Conservation (phyloP, 2,113 vertebrate genomes). For the Meriones unguiculatus region DNA sequence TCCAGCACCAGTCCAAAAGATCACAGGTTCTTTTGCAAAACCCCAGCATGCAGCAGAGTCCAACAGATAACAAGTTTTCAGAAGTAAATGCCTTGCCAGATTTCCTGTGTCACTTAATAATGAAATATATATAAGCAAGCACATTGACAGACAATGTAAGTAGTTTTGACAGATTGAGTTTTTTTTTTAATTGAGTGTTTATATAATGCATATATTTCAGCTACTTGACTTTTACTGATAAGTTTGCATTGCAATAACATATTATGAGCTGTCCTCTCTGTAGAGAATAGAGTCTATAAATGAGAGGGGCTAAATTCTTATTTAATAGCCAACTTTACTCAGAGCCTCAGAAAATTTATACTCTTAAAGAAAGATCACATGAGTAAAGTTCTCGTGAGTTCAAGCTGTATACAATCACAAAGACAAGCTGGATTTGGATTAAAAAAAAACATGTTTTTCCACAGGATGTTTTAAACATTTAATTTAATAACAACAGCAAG, state of each 20-base stretch:
- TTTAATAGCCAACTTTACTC: neutral
- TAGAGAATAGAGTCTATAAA: neutral
- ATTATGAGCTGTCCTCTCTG: neutral
- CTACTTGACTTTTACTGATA: neutral
- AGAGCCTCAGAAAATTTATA: neutral
- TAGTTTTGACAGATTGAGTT: neutral
- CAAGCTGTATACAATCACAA: neutral
- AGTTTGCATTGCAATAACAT: neutral
- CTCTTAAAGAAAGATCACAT: neutral
- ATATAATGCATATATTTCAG: neutral
- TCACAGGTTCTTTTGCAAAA: neutral
- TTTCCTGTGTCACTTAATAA: neutral
- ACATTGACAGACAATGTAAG: neutral
- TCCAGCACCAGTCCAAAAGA: neutral
- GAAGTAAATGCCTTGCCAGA: neutral
- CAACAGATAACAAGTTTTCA: neutral
- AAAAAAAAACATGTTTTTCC: neutral
- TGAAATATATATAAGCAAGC: neutral
- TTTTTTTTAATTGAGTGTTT: neutral
- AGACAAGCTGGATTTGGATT: neutral
- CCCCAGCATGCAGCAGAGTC: accelerated
- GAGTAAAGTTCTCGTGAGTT: neutral
- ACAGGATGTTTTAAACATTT: neutral
- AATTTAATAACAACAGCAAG: neutral
- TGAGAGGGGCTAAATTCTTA: neutral